Conservation (phyloP, 2,888 invertebrate genomes). For the Pristionchus japonicus region DNA sequence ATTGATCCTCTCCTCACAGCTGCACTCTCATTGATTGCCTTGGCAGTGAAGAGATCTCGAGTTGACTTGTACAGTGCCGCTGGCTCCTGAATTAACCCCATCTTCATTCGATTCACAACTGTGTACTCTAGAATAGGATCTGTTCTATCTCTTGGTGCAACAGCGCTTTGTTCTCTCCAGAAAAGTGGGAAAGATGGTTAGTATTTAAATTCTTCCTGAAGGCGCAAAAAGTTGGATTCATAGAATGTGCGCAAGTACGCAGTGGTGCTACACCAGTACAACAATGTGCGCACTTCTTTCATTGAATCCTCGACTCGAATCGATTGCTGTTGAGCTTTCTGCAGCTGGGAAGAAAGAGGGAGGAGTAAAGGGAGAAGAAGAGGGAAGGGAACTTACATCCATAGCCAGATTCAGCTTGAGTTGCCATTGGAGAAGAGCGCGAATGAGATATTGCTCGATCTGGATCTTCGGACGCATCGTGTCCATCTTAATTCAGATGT, state of each 20-base stretch:
- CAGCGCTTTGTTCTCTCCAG: too few species aligned
- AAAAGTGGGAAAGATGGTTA: too few species aligned
- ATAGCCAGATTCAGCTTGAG: not conserved
- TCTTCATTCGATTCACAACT: too few species aligned
- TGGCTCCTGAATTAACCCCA: not conserved
- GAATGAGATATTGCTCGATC: slow-evolving; percentile 28
- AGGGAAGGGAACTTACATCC: not conserved
- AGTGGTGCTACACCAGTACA: not conserved
- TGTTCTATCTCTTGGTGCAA: too few species aligned
- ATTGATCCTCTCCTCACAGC: not conserved
- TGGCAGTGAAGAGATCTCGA: not conserved
- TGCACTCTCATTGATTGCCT: not conserved
- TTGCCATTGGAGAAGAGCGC: slow-evolving; percentile 33
- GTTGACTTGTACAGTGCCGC: slow-evolving; percentile 2
- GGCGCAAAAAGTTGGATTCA: too few species aligned
- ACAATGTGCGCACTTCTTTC: not conserved
- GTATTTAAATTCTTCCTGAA: too few species aligned
- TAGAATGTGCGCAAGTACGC: too few species aligned
- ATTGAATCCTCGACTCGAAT: not conserved
- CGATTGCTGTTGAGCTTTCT: not conserved
- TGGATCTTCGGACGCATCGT: slow-evolving; percentile 37
- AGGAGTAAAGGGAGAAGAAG: not conserved
- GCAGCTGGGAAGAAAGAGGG: not conserved
- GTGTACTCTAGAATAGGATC: too few species aligned
- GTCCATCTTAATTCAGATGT: not conserved